phyloP scores from a whole-genome alignment of 2,113 vertebrate genomes.

The Toxotes jaculatrix region DNA sequence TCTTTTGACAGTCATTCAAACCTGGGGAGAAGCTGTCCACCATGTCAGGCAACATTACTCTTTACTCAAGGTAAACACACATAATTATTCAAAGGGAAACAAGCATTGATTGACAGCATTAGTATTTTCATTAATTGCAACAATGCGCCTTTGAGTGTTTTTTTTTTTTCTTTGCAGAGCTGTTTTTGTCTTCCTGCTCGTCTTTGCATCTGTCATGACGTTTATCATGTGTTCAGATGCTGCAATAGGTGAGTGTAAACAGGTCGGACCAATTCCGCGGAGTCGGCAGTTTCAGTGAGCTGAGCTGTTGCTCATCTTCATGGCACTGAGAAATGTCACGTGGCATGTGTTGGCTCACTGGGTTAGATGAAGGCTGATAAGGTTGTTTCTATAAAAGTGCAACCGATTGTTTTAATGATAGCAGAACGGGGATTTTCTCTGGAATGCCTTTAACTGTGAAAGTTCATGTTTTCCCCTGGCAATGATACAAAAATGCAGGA shows the following conservation, averaged over 20 bases:
- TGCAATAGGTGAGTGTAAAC: conserved; percentile 66
- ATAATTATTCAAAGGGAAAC: neutral
- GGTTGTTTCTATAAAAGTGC: neutral
- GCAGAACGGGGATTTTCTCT: neutral
- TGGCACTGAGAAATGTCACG: neutral
- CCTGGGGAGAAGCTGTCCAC: conserved; percentile 3
- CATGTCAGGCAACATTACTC: conserved; percentile 29
- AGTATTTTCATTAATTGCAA: neutral
- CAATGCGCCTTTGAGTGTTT: neutral
- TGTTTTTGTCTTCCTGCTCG: conserved; percentile 21
- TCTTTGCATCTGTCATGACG: conserved; percentile 45
- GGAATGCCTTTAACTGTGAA: neutral
- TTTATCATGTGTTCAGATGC: conserved; percentile 43
- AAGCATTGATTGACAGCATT: neutral
- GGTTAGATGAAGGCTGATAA: neutral
- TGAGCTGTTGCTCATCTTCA: neutral
- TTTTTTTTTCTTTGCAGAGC: conserved; percentile 47
- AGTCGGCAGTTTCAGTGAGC: neutral
- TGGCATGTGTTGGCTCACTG: neutral
- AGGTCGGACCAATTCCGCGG: neutral
- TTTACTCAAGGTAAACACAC: conserved; percentile 63
- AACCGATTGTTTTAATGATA: neutral
- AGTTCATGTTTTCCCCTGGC: neutral
- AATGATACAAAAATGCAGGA: neutral
- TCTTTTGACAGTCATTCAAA: neutral